These are phyloP conservation scores for Hypomesus transpacificus DNA, from an alignment of 2,113 vertebrate species.

Conservation along the genomic window DNA sequence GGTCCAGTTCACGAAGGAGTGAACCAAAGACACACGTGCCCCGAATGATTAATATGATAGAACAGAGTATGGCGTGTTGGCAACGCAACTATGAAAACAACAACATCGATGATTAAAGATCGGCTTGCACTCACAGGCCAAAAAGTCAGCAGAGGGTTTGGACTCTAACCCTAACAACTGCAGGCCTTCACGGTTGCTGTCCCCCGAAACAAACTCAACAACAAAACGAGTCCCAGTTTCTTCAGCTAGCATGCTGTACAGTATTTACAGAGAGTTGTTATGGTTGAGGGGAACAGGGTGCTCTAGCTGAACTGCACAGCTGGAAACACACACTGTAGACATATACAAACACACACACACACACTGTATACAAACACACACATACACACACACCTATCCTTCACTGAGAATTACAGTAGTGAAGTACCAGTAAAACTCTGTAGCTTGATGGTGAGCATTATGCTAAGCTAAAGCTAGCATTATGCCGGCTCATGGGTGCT, in stretches of 20 bases:
- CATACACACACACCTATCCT: background rate
- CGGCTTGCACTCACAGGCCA: background rate
- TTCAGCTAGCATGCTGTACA: background rate
- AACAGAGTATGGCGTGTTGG: background rate
- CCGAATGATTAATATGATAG: constrained; percentile 8
- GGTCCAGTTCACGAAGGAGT: background rate
- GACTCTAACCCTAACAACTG: background rate
- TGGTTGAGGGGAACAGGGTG: background rate
- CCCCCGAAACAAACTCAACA: background rate
- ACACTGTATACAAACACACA: background rate
- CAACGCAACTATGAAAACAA: constrained; percentile 5
- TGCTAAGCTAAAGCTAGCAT: no score
- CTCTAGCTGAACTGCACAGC: background rate
- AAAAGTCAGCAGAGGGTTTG: background rate
- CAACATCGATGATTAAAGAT: background rate
- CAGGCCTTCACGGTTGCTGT: background rate
- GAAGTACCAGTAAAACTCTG: no score
- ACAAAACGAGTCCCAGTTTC: background rate
- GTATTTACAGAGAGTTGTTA: constrained; percentile 5
- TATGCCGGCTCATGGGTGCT: no score
- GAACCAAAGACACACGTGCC: constrained; percentile 4
- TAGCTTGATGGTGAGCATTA: no score
- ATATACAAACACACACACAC: background rate
- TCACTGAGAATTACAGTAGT: no score
- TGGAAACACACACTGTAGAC: background rate